Percentiles rank a stretch among this genome's conserved stretches.
These are phyloP conservation scores for Rosalia funebris DNA, from an alignment of 2,888 invertebrate genomes.

Conservation along the genomic window DNA sequence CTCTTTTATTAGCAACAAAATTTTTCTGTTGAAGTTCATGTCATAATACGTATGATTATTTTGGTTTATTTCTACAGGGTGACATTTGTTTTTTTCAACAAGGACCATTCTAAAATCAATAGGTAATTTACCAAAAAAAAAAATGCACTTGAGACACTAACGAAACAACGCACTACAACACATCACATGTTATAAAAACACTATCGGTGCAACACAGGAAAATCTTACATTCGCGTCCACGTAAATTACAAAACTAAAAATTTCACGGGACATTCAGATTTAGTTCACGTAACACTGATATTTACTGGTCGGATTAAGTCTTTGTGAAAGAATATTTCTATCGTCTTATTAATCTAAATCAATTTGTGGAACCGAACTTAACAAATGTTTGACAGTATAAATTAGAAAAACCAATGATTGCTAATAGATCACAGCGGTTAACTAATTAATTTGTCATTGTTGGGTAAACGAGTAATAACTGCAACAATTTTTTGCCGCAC, in stretches of 20 bases:
- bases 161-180: too few species aligned
- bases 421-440: not conserved
- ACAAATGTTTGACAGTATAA: constrained; percentile 28
- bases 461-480: not conserved
- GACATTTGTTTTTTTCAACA: too few species aligned
- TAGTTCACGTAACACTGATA: constrained; percentile 23
- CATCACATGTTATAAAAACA: too few species aligned
- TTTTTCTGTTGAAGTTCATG: too few species aligned
- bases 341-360: constrained; percentile 34
- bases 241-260: constrained; percentile 17
- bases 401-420: constrained; percentile 5
- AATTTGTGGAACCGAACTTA: constrained; percentile 26
- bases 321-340: constrained; percentile 22
- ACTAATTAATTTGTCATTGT: constrained; percentile 21
- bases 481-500: constrained; percentile 18
- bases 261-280: constrained; percentile 10
- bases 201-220: too few species aligned
- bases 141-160: too few species aligned
- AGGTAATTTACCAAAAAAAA: not conserved
- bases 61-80: too few species aligned
- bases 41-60: too few species aligned
- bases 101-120: too few species aligned
- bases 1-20: too few species aligned
- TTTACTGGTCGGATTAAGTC: constrained; percentile 24
- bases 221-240: not conserved